phyloP scores from a whole-genome alignment of 2,113 vertebrate species.

The Apaloderma vittatum region DNA sequence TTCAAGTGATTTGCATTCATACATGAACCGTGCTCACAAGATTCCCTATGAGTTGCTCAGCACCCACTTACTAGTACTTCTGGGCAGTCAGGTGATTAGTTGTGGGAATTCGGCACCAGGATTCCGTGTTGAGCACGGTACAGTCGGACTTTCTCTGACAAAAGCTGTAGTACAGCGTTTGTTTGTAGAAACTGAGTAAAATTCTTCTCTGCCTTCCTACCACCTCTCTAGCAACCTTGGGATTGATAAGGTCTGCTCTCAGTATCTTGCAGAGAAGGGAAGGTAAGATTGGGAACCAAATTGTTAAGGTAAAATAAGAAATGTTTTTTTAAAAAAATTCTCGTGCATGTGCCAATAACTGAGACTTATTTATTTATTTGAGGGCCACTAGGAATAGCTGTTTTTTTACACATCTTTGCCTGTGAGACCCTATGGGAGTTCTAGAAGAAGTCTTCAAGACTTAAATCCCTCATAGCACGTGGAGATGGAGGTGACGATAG shows the following conservation, averaged over 20 bases:
- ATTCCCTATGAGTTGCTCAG: not conserved
- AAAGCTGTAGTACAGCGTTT: not conserved
- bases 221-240: not conserved
- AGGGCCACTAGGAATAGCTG: not conserved
- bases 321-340: rapidly evolving
- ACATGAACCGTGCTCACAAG: not conserved
- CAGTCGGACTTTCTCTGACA: not conserved
- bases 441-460: not conserved
- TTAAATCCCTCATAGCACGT: not conserved
- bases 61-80: not conserved
- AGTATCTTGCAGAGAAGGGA: not conserved
- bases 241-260: not conserved
- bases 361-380: not conserved
- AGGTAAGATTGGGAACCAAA: not conserved
- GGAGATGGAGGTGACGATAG: not conserved
- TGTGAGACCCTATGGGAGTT: not conserved
- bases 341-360: not conserved
- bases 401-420: not conserved
- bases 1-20: not conserved
- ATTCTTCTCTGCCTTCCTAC: not conserved
- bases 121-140: not conserved
- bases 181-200: not conserved
- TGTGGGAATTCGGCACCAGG: not conserved
- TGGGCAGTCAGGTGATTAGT: not conserved
- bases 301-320: not conserved